phyloP scores from a whole-genome alignment of 2,888 invertebrate species.

The Tetranychus piercei region DNA sequence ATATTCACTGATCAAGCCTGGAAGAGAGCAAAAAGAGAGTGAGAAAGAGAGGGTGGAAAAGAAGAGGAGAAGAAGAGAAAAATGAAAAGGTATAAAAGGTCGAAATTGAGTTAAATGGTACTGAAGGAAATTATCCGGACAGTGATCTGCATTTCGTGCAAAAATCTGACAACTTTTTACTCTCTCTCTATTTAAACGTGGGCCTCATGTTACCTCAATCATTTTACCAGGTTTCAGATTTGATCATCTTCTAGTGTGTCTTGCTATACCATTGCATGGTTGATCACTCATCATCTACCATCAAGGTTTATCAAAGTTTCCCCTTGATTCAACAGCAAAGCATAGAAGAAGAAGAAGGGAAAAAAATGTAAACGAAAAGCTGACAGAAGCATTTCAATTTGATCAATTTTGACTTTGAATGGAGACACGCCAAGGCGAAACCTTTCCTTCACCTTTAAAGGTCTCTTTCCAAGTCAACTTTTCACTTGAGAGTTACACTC shows the following conservation, averaged over 20 bases:
- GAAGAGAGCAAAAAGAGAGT: too few relatives aligned
- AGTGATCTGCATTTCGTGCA: slow-evolving; percentile 7
- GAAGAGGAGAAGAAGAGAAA: background rate
- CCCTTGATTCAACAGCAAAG: background rate
- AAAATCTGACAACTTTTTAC: background rate
- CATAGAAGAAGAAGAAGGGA: background rate
- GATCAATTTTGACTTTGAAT: too few relatives aligned
- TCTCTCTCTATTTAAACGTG: background rate
- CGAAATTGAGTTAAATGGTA: background rate
- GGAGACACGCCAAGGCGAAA: background rate
- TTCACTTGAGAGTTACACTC: background rate
- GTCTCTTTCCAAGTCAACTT: background rate
- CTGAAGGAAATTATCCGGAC: slow-evolving; percentile 4
- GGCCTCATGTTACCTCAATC: background rate
- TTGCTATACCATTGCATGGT: background rate
- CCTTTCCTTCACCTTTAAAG: background rate
- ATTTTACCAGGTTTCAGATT: background rate
- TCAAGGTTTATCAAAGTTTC: background rate
- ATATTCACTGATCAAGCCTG: too few relatives aligned
- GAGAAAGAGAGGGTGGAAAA: background rate
- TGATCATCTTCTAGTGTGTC: background rate
- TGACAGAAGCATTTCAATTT: too few relatives aligned
- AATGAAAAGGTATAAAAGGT: background rate
- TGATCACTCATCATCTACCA: background rate
- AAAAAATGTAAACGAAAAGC: background rate